phyloP scores from a whole-genome alignment of 2,888 invertebrate species.

The Pollenia labialis region DNA sequence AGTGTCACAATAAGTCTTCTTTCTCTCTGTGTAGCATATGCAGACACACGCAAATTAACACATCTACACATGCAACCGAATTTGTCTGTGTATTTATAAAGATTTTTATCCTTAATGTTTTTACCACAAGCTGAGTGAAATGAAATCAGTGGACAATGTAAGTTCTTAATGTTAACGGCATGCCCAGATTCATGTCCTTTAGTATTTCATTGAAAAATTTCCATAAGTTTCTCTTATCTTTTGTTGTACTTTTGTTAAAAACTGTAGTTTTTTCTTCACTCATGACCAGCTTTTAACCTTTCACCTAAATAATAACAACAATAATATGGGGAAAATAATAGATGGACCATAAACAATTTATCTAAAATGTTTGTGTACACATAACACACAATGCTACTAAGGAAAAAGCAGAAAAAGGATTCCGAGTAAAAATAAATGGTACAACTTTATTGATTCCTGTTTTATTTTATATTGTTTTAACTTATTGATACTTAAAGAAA shows the following conservation, averaged over 20 bases:
- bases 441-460: background rate
- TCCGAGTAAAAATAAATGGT: too few species aligned
- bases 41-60: too few species aligned
- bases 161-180: conserved; percentile 11
- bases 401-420: too few species aligned
- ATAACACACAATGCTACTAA: background rate
- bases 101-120: conserved; percentile 32
- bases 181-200: background rate
- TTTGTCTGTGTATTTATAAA: conserved; percentile 10
- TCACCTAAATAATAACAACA: background rate
- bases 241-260: conserved; percentile 14
- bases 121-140: background rate
- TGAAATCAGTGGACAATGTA: conserved; percentile 35
- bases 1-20: background rate
- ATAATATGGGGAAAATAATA: background rate
- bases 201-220: background rate
- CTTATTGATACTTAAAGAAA: background rate
- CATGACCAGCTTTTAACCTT: conserved; percentile 37
- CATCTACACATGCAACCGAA: background rate
- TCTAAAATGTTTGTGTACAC: conserved; percentile 2
- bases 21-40: too few species aligned
- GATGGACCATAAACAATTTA: conserved; percentile 28
- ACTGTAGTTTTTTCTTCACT: background rate
- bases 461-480: conserved; percentile 6
- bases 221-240: background rate